A percentile compares a stretch with the other conserved stretches of the same genome.
Conservation (phyloP, 2,113 vertebrate species). For the Dasypus novemcinctus region DNA sequence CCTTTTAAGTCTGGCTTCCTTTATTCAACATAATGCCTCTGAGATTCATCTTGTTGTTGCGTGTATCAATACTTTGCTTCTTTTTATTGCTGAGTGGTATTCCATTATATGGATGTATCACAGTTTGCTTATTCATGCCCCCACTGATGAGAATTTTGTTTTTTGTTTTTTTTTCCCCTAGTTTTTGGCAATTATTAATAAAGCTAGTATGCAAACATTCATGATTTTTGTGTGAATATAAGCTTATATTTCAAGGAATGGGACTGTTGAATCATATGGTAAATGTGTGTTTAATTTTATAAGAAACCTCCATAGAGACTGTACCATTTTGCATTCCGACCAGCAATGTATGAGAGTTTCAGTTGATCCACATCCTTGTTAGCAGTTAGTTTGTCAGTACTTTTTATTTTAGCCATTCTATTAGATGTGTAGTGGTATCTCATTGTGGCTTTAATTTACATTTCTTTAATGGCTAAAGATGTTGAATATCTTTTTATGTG, state of each 20-base stretch:
- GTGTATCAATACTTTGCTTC: background rate
- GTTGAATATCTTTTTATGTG: background rate
- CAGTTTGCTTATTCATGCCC: constrained; percentile 30
- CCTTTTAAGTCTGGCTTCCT: background rate
- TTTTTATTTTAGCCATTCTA: background rate
- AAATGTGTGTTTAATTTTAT: background rate
- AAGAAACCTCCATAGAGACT: background rate
- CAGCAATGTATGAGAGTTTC: background rate
- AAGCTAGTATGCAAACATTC: background rate
- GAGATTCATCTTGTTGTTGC: background rate
- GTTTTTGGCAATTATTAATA: constrained; percentile 15
- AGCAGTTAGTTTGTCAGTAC: background rate
- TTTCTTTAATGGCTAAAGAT: background rate
- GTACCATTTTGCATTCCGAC: background rate
- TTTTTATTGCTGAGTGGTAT: constrained; percentile 7
- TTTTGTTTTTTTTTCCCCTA: constrained; percentile 10
- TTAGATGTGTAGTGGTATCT: background rate
- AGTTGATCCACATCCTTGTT: background rate
- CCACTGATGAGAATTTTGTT: constrained; percentile 29
- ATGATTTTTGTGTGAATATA: constrained; percentile 25
- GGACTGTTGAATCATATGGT: background rate
- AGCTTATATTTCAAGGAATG: constrained; percentile 21
- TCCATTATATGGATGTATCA: background rate
- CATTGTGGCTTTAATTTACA: background rate
- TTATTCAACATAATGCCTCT: background rate